A percentile compares a stretch with the other conserved stretches of the same genome.
Conservation (phyloP, 2,888 invertebrate species). For the Bhutanitis thaidina region DNA sequence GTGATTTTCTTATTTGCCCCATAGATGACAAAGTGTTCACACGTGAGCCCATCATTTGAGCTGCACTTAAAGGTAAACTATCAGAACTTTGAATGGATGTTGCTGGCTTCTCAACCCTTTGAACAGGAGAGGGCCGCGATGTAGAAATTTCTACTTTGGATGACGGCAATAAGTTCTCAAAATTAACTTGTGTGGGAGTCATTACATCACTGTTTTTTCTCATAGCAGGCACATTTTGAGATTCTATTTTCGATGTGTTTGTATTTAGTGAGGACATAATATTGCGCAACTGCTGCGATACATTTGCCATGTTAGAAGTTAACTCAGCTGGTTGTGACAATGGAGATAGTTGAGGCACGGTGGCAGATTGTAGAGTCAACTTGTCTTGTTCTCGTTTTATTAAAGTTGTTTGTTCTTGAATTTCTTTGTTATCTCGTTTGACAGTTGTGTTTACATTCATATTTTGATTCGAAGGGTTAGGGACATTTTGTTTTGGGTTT, state of each 20-base stretch:
- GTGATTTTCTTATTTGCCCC: constrained; percentile 65
- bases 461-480: constrained; percentile 32
- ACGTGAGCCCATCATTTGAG: constrained; percentile 60
- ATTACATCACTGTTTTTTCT: constrained; percentile 66
- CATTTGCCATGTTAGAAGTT: constrained; percentile 85
- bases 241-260: constrained; percentile 69
- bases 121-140: constrained; percentile 60
- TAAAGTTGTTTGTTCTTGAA: constrained; percentile 47
- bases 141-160: constrained; percentile 70
- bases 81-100: constrained; percentile 45
- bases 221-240: constrained; percentile 62
- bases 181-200: constrained; percentile 72
- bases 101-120: constrained; percentile 57
- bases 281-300: constrained; percentile 83
- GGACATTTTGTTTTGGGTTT: constrained; percentile 35
- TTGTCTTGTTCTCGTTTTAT: constrained; percentile 56
- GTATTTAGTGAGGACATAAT: constrained; percentile 83
- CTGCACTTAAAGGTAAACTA: constrained; percentile 56
- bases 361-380: constrained; percentile 66
- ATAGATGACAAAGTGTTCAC: constrained; percentile 62
- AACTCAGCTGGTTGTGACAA: constrained; percentile 86
- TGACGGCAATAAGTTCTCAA: constrained; percentile 71
- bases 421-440: constrained; percentile 47
- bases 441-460: constrained; percentile 34
- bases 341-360: constrained; percentile 84